Percentiles rank a stretch among this genome's conserved stretches.
These are phyloP conservation scores for Paratilapia polleni DNA, from an alignment of 2,113 vertebrate genomes.

Conservation along the genomic window DNA sequence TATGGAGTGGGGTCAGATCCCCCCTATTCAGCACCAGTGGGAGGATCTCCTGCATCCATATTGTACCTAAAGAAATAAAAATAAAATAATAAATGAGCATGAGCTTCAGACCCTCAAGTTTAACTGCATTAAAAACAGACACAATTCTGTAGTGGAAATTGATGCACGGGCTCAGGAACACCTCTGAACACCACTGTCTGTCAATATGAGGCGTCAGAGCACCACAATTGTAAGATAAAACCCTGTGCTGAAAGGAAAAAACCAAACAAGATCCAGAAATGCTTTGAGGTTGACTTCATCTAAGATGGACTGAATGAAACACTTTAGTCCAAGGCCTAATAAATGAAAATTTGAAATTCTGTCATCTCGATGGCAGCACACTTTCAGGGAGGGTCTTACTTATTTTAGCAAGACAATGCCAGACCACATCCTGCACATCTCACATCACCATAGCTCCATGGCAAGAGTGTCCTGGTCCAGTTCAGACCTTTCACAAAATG, in stretches of 20 bases:
- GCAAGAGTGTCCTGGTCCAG: too few species aligned
- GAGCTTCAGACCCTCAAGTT: too few species aligned
- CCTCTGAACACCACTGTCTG: background rate
- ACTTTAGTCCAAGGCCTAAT: too few species aligned
- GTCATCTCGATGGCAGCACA: too few species aligned
- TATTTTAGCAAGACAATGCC: too few species aligned
- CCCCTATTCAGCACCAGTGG: constrained; percentile 84
- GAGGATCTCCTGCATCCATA: constrained; percentile 91
- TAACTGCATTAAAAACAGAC: background rate
- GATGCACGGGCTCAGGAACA: background rate
- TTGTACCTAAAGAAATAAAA: constrained; percentile 76
- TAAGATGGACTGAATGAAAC: background rate
- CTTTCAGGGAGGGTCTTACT: too few species aligned
- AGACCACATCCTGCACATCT: too few species aligned
- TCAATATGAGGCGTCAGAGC: background rate
- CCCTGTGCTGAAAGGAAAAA: background rate
- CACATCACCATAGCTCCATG: too few species aligned
- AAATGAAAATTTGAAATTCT: too few species aligned
- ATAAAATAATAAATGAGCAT: background rate
- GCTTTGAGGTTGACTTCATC: background rate
- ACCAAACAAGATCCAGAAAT: background rate
- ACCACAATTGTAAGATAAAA: background rate
- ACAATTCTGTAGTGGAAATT: background rate
- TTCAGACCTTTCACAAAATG: too few species aligned
- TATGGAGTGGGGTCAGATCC: constrained; percentile 80